These are phyloP conservation scores for Umimayanthus kanabou DNA, from an alignment of 92 coral and sea anemone species.

Conservation along the genomic window DNA sequence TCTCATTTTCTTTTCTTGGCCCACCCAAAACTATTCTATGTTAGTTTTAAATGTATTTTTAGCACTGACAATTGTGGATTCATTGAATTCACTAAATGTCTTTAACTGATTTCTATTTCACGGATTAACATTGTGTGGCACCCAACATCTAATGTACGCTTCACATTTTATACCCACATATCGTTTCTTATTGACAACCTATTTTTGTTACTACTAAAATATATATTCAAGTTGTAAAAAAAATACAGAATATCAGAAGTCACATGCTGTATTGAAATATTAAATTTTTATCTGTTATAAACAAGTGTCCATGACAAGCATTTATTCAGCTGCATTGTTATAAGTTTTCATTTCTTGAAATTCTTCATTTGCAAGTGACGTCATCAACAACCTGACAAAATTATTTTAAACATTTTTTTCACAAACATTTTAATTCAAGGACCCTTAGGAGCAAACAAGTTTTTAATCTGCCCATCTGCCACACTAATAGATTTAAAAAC, in stretches of 20 bases:
- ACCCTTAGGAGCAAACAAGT: too few species aligned
- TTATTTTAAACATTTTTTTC: background rate
- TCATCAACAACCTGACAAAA: conserved; percentile 7
- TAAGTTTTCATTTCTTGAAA: conserved; percentile 16
- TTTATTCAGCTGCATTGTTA: background rate
- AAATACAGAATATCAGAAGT: background rate
- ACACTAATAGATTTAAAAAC: too few species aligned
- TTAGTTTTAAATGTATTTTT: background rate
- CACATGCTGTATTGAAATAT: background rate
- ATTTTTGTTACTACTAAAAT: too few species aligned
- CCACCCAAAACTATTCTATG: background rate
- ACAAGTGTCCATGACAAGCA: conserved; percentile 20
- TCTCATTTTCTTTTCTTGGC: background rate
- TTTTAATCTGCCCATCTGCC: too few species aligned
- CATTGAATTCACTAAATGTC: background rate
- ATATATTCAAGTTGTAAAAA: too few species aligned
- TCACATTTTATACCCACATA: background rate
- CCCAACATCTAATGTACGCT: background rate
- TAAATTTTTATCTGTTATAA: background rate
- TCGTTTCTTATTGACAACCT: background rate
- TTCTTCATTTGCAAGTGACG: conserved; percentile 18
- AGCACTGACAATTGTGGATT: background rate
- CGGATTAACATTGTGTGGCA: background rate
- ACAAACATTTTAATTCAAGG: too few species aligned
- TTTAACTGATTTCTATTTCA: background rate